A percentile compares a stretch with the other conserved stretches of the same genome.
Evolutionary conservation across 2,888 invertebrate genomes (phyloP).

Genomic region (Euplexia lucipara): DNA sequence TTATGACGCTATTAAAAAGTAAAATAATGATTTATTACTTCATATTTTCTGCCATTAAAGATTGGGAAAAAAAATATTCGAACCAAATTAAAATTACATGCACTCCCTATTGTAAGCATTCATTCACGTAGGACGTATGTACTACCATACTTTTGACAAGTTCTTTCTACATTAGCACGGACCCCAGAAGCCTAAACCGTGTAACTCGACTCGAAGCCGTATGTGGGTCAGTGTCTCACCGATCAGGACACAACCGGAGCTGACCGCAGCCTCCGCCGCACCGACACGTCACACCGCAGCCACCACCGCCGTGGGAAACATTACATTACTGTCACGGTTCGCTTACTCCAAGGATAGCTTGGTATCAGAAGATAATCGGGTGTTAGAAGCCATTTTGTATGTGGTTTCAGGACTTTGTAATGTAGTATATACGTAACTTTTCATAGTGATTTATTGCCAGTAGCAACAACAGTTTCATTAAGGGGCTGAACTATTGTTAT

Average conservation of each 20-base stretch:
- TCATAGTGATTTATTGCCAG: no score
- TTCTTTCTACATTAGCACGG: not conserved
- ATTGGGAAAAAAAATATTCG: no score
- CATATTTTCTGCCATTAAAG: no score
- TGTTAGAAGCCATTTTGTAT: not conserved
- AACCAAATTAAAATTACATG: no score
- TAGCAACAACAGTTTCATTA: no score
- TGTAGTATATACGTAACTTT: no score
- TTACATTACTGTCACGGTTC: slow-evolving; percentile 37
- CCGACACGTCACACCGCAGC: slow-evolving; percentile 45
- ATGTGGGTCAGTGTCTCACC: slow-evolving; percentile 68
- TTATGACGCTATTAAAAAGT: no score
- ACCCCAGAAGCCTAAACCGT: not conserved
- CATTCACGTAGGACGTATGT: no score
- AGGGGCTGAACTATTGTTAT: no score
- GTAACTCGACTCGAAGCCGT: slow-evolving; percentile 29
- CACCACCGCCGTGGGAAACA: slow-evolving; percentile 53
- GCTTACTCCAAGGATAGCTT: slow-evolving; percentile 18
- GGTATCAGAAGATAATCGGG: not conserved
- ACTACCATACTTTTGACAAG: no score
- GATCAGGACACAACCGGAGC: slow-evolving; percentile 50
- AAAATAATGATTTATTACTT: no score
- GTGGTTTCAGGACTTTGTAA: not conserved
- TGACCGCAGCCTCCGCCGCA: slow-evolving; percentile 52
- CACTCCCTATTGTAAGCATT: no score